phyloP scores from a whole-genome alignment of 1,140 invertebrate species.

The Sitobion miscanthi region DNA sequence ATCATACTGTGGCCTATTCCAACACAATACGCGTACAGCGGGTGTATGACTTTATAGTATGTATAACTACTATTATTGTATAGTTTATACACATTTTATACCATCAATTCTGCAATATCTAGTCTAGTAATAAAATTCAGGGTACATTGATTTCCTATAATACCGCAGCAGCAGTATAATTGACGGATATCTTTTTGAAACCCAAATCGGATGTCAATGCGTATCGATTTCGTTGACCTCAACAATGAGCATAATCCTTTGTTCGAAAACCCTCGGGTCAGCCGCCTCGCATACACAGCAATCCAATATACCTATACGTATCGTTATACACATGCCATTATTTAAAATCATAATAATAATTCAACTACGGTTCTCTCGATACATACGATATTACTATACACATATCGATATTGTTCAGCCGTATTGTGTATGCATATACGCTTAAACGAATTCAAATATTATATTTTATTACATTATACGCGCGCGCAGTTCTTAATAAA shows the following conservation, averaged over 20 bases:
- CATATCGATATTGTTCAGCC: not conserved
- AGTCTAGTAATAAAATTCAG: not conserved
- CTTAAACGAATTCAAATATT: constrained; percentile 1
- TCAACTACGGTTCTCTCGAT: not conserved
- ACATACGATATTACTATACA: not conserved
- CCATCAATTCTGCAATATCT: too few relatives aligned
- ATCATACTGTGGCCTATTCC: too few relatives aligned
- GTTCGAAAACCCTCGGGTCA: not conserved
- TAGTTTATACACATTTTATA: too few relatives aligned
- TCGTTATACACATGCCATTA: not conserved
- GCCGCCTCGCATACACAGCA: not conserved
- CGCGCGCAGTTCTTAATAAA: not conserved
- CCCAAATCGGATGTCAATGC: not conserved
- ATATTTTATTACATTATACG: not conserved
- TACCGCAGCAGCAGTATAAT: not conserved
- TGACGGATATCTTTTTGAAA: not conserved
- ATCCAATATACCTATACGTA: not conserved
- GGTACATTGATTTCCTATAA: not conserved
- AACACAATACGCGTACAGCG: not conserved
- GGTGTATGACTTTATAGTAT: too few relatives aligned
- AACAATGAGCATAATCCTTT: not conserved
- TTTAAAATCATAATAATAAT: not conserved
- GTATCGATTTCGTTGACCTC: not conserved
- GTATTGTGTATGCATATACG: not conserved
- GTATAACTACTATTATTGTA: too few relatives aligned